These are phyloP conservation scores for Pachliopta kotzebuea DNA, from an alignment of 2,888 invertebrate genomes.

Conservation along the genomic window DNA sequence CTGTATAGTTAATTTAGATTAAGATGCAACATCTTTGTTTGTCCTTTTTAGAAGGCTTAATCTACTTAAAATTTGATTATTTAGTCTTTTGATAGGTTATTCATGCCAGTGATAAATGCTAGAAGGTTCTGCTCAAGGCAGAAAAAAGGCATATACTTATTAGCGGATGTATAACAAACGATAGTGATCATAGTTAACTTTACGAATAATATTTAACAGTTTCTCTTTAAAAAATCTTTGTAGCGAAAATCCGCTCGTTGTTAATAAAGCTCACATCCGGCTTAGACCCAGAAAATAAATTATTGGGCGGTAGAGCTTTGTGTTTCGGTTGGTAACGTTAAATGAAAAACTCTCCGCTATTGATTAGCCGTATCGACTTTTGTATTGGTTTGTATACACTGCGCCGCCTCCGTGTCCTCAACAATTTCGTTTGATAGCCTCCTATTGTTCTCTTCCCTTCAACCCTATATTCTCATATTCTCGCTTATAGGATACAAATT, in stretches of 20 bases:
- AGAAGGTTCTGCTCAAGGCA: too few species aligned
- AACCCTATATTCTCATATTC: slow-evolving; percentile 51
- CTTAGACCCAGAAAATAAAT: slow-evolving; percentile 15
- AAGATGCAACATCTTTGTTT: too few species aligned
- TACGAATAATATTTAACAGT: too few species aligned
- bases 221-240: too few species aligned
- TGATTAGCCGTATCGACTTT: slow-evolving; percentile 28
- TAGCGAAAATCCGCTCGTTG: neutral
- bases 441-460: slow-evolving; percentile 47
- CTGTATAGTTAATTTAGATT: too few species aligned
- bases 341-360: slow-evolving; percentile 24
- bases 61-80: too few species aligned
- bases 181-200: too few species aligned
- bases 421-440: slow-evolving; percentile 49
- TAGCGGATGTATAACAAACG: too few species aligned
- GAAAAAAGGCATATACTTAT: too few species aligned
- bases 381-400: slow-evolving; percentile 32
- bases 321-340: slow-evolving; percentile 22
- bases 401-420: slow-evolving; percentile 42
- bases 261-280: slow-evolving; percentile 6
- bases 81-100: too few species aligned
- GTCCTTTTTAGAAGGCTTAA: too few species aligned
- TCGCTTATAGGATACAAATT: slow-evolving; percentile 57
- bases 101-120: too few species aligned
- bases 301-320: slow-evolving; percentile 8